A percentile compares a stretch with the other conserved stretches of the same genome.
Conservation (phyloP, 2,888 invertebrate species). For the Tachina fera region DNA sequence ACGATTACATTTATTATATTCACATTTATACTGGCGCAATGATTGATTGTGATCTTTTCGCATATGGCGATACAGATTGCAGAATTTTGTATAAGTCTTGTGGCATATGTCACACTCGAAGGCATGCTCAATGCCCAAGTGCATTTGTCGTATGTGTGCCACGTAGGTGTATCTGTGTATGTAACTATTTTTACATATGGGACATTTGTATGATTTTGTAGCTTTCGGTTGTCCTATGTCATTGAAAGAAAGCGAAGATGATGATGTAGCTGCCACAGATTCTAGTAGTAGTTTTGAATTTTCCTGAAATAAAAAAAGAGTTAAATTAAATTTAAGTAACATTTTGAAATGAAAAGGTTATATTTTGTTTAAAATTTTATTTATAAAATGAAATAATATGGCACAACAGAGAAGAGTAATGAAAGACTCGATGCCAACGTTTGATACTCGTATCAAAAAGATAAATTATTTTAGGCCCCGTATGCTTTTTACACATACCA, state of each 20-base stretch:
- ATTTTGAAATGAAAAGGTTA: too few relatives aligned
- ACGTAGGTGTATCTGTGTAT: slow-evolving; percentile 65
- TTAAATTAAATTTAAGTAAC: background rate
- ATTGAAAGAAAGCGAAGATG: slow-evolving; percentile 22
- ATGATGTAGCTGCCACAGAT: slow-evolving; percentile 25
- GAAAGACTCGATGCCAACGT: too few relatives aligned
- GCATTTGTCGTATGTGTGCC: slow-evolving; percentile 68
- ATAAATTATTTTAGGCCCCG: too few relatives aligned
- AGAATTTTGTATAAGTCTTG: slow-evolving; percentile 68
- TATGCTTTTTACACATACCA: too few relatives aligned
- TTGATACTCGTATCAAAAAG: too few relatives aligned
- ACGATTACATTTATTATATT: slow-evolving; percentile 62
- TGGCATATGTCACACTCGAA: slow-evolving; percentile 70
- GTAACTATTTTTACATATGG: slow-evolving; percentile 63
- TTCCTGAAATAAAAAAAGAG: slow-evolving; percentile 40
- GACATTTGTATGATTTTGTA: slow-evolving; percentile 63
- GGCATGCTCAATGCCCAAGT: slow-evolving; percentile 61
- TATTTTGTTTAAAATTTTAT: too few relatives aligned
- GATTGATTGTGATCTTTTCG: slow-evolving; percentile 65
- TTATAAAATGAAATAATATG: too few relatives aligned
- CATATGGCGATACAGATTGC: slow-evolving; percentile 68
- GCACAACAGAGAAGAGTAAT: too few relatives aligned
- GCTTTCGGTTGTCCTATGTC: slow-evolving; percentile 55
- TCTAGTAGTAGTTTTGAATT: slow-evolving; percentile 27
- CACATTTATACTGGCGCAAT: slow-evolving; percentile 65